phyloP scores from a whole-genome alignment of 2,113 vertebrate genomes.

The Pterophyllum scalare region DNA sequence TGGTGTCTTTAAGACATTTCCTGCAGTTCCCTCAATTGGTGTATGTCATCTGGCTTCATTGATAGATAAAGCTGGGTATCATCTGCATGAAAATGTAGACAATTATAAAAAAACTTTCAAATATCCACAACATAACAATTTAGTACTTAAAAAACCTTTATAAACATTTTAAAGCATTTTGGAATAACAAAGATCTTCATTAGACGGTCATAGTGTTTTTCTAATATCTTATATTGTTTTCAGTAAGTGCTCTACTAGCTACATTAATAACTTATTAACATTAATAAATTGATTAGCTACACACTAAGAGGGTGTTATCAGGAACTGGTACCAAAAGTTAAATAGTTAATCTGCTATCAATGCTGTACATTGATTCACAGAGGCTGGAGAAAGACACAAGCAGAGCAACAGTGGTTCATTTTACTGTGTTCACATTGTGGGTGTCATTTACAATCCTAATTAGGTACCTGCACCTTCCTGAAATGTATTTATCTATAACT shows the following conservation, averaged over 20 bases:
- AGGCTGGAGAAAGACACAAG: not conserved
- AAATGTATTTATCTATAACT: not conserved
- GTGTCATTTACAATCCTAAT: not conserved
- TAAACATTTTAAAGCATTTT: not conserved
- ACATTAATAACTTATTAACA: not conserved
- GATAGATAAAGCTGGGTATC: no score
- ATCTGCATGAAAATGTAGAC: no score
- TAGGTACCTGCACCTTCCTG: not conserved
- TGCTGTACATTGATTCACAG: not conserved
- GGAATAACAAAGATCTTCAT: no score
- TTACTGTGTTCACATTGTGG: not conserved
- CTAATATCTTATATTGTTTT: not conserved
- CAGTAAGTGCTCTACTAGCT: not conserved
- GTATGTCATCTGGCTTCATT: no score
- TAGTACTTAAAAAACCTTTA: not conserved
- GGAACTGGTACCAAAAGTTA: not conserved
- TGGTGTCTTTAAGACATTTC: no score
- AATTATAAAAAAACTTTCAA: no score
- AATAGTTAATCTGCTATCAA: slow-evolving; percentile 25
- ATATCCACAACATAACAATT: no score
- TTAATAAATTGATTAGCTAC: not conserved
- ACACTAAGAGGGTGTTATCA: not conserved
- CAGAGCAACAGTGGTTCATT: not conserved
- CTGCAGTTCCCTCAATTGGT: no score
- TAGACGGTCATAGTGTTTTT: no score